Conservation (phyloP, 2,113 vertebrate genomes). For the Silurus meridionalis region DNA sequence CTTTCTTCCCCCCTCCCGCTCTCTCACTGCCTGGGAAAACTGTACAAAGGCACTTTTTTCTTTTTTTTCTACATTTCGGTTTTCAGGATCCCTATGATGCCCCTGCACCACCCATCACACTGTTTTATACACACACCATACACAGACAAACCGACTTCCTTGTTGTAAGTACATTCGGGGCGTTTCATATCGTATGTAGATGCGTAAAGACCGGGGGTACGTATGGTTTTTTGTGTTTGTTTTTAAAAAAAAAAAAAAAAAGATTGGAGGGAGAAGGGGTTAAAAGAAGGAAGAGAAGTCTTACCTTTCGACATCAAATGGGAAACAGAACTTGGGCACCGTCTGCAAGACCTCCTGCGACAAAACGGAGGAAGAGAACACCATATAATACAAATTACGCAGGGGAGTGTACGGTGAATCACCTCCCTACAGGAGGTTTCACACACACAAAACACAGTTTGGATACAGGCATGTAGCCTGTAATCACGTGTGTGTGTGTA, state of each 20-base stretch:
- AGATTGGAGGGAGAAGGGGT: background rate
- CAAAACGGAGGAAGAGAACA: conserved; percentile 57
- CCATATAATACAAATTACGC: conserved; percentile 54
- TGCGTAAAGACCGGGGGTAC: background rate
- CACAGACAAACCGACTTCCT: conserved; percentile 35
- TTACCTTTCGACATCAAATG: conserved; percentile 96
- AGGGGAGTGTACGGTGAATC: conserved; percentile 29
- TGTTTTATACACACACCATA: background rate
- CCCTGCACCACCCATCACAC: background rate
- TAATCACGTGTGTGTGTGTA: no score
- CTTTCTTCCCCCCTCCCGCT: background rate
- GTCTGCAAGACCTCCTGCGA: conserved; percentile 91
- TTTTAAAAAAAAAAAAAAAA: background rate
- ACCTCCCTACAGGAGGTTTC: background rate
- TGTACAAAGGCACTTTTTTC: conserved; percentile 63
- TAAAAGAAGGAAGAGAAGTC: conserved; percentile 34
- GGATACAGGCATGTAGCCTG: background rate
- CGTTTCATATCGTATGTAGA: background rate
- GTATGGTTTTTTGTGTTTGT: background rate
- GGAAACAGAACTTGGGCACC: conserved; percentile 98
- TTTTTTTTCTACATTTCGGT: conserved; percentile 63
- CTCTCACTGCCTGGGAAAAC: conserved; percentile 5
- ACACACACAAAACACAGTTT: background rate
- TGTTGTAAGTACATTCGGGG: background rate
- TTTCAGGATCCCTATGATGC: conserved; percentile 48